These are phyloP conservation scores for Mongoloraphidia duomilia DNA, from an alignment of 2,888 invertebrate genomes.

Conservation along the genomic window DNA sequence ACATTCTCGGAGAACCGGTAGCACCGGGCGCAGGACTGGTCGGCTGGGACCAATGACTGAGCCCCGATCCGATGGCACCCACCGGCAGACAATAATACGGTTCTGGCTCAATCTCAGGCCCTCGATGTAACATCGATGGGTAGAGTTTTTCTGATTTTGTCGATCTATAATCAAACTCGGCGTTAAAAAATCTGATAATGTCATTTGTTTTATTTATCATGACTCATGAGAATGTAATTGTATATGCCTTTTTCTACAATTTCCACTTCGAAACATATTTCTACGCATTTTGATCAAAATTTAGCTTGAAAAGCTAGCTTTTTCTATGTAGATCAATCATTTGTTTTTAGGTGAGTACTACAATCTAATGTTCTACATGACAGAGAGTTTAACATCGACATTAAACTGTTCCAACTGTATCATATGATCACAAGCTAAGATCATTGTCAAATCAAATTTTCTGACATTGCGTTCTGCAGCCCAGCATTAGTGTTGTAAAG, in stretches of 20 bases:
- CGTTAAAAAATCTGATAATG: not conserved
- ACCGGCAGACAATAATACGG: constrained; percentile 77
- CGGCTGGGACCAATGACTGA: constrained; percentile 51
- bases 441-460: no score
- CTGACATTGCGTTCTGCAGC: no score
- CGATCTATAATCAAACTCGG: constrained; percentile 40
- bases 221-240: not conserved
- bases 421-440: no score
- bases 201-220: not conserved
- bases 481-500: no score
- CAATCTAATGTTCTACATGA: no score
- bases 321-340: no score
- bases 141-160: constrained; percentile 92
- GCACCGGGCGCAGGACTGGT: constrained; percentile 53
- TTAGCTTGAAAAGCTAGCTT: no score
- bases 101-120: constrained; percentile 70
- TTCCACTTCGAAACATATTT: no score
- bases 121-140: constrained; percentile 77
- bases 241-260: not conserved
- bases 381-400: no score
- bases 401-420: no score
- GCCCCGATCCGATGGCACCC: constrained; percentile 26
- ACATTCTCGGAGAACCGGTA: constrained; percentile 27
- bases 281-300: no score
- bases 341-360: no score